Percentiles rank a stretch among this genome's conserved stretches.
Conservation (phyloP, 2,888 invertebrate species). For the Alsophila aescularia region DNA sequence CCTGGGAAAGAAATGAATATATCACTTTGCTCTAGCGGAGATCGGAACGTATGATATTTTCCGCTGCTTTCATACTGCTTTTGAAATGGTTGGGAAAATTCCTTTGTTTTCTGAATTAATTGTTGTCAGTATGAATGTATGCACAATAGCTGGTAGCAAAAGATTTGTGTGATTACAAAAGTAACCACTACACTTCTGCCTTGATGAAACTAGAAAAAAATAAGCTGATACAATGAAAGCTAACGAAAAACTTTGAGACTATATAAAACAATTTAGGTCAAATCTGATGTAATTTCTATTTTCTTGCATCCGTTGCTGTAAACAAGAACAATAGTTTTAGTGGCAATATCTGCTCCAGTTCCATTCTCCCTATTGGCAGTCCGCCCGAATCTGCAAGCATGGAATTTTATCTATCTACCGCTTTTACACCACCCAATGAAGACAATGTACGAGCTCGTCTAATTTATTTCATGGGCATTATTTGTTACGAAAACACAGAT, state of each 20-base stretch:
- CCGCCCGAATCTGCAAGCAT: constrained; percentile 51
- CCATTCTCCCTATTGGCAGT: constrained; percentile 73
- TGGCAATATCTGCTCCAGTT: constrained; percentile 60
- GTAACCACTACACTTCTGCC: too few species aligned
- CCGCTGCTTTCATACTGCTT: constrained; percentile 15
- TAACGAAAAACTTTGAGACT: background rate
- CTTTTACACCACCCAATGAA: constrained; percentile 60
- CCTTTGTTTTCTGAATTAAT: constrained; percentile 11
- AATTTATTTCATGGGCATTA: constrained; percentile 72
- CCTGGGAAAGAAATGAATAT: constrained; percentile 52
- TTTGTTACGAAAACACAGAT: constrained; percentile 66
- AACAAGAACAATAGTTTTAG: constrained; percentile 57
- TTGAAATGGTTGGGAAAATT: constrained; percentile 20
- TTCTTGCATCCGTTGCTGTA: constrained; percentile 45
- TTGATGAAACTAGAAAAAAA: too few species aligned
- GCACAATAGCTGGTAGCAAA: too few species aligned
- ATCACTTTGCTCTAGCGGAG: constrained; percentile 39
- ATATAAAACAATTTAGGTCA: background rate
- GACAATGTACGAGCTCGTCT: constrained; percentile 70
- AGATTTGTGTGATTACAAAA: background rate
- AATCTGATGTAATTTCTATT: constrained; percentile 35
- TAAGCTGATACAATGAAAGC: too few species aligned
- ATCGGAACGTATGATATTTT: constrained; percentile 34
- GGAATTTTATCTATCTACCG: constrained; percentile 60
- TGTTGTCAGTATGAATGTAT: background rate